Evolutionary conservation across 2,113 vertebrate genomes (phyloP).

Genomic region (Egretta garzetta): DNA sequence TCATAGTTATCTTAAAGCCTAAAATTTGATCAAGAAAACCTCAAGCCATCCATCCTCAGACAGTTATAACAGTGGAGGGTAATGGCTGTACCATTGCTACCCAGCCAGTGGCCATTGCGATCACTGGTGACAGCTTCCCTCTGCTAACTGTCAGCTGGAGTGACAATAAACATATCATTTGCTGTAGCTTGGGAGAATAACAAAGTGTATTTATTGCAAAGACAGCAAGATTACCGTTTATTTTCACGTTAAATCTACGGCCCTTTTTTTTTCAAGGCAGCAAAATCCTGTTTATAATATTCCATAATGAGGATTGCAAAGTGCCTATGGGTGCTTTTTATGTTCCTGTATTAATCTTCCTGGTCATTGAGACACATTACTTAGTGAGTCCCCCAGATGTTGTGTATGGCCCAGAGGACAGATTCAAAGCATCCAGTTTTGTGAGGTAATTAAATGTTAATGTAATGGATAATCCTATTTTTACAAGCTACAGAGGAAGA

Average conservation of each 20-base stretch:
- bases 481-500: background rate
- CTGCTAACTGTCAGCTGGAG: background rate
- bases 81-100: background rate
- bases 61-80: background rate
- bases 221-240: background rate
- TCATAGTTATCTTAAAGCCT: background rate
- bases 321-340: background rate
- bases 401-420: background rate
- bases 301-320: background rate
- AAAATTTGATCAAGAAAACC: background rate
- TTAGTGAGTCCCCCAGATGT: background rate
- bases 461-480: background rate
- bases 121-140: background rate
- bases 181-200: background rate
- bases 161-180: background rate
- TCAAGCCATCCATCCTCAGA: background rate
- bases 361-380: background rate
- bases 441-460: constrained; percentile 33
- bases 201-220: background rate
- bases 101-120: background rate
- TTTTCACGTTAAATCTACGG: background rate
- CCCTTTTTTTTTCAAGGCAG: background rate
- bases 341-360: constrained; percentile 18
- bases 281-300: background rate
- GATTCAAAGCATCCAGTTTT: background rate